These are phyloP conservation scores for Bombyx huttoni DNA, from an alignment of 2,888 invertebrate genomes.

Conservation along the genomic window DNA sequence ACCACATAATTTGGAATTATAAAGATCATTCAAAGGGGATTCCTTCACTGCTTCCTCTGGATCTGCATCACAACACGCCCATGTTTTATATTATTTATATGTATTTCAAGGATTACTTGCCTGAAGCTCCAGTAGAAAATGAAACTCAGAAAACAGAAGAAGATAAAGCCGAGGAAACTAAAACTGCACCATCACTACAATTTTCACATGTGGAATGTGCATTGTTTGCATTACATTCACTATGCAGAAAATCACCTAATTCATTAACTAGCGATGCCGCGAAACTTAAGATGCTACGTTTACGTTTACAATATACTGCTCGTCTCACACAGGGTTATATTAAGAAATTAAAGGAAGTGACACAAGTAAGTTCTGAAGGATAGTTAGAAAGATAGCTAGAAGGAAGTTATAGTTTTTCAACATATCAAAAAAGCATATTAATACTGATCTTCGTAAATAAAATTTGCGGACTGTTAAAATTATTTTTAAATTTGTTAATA, in stretches of 20 bases:
- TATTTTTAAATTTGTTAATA: not conserved
- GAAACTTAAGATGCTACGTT: conserved; percentile 86
- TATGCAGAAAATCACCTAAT: conserved; percentile 85
- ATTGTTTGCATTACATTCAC: conserved; percentile 81
- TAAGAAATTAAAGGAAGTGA: conserved; percentile 78
- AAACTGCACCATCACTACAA: conserved; percentile 85
- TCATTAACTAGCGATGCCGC: conserved; percentile 79
- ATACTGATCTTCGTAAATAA: not conserved
- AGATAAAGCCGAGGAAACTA: conserved; percentile 38
- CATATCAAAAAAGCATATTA: not conserved
- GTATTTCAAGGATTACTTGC: conserved; percentile 82
- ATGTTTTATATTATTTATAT: not conserved
- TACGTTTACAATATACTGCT: conserved; percentile 92
- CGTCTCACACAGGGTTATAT: conserved; percentile 89
- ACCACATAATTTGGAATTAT: no score
- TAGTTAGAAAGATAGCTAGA: no score
- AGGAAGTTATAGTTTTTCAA: no score
- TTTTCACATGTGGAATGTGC: conserved; percentile 96
- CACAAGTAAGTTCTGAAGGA: conserved; percentile 37
- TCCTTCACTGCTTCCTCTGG: no score
- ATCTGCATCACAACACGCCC: no score
- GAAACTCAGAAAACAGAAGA: conserved; percentile 31
- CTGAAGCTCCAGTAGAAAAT: conserved; percentile 82
- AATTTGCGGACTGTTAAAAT: no score
- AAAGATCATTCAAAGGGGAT: no score